phyloP scores from a whole-genome alignment of 2,113 vertebrate genomes.

The Hippocampus barbouri region DNA sequence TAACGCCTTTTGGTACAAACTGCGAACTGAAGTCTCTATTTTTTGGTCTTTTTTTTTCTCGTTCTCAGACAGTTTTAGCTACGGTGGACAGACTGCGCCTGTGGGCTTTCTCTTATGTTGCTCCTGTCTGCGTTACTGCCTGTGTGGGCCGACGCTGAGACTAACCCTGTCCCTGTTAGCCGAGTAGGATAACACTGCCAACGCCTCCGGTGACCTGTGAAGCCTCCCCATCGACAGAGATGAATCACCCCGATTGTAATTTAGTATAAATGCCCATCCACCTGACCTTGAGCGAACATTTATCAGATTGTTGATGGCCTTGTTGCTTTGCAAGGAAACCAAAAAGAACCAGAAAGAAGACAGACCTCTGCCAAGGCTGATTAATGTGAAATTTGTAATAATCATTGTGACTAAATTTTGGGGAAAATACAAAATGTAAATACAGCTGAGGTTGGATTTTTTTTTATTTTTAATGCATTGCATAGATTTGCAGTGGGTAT shows the following conservation, averaged over 20 bases:
- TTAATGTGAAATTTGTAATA: too few species aligned
- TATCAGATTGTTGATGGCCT: constrained; percentile 10
- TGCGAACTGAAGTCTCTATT: not conserved
- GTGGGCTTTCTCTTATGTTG: constrained; percentile 47
- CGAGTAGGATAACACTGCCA: constrained; percentile 56
- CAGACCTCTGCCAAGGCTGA: not conserved
- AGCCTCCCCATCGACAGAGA: constrained; percentile 60
- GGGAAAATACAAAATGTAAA: too few species aligned
- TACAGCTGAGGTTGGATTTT: too few species aligned
- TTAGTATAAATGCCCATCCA: constrained; percentile 35
- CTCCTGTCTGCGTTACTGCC: constrained; percentile 44
- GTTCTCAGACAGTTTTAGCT: constrained; percentile 23
- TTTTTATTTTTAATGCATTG: too few species aligned
- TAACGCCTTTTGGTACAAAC: constrained; percentile 6
- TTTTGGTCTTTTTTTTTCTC: constrained; percentile 11
- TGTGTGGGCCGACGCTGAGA: constrained; percentile 57
- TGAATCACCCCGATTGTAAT: constrained; percentile 65
- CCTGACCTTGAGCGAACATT: constrained; percentile 35
- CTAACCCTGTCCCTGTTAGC: constrained; percentile 57
- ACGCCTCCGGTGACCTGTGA: constrained; percentile 61
- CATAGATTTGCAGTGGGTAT: too few species aligned
- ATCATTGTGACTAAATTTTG: too few species aligned
- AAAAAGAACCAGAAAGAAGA: not conserved
- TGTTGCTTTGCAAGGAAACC: constrained; percentile 12
- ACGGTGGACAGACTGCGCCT: constrained; percentile 28